phyloP scores from a whole-genome alignment of 2,113 vertebrate genomes.

The Dasypus novemcinctus region DNA sequence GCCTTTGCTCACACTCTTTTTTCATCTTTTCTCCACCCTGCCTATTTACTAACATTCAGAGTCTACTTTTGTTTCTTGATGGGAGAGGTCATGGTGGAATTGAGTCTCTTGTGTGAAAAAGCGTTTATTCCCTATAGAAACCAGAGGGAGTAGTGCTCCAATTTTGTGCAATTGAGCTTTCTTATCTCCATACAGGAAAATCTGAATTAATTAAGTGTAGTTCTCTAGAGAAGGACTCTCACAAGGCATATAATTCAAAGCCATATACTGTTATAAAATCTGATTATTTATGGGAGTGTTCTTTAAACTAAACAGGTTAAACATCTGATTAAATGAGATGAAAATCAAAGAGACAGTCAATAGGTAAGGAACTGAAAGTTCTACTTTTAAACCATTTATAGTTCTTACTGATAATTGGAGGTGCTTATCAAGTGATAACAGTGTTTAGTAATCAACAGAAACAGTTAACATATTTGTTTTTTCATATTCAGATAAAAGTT shows the following conservation, averaged over 20 bases:
- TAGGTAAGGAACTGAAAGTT: neutral
- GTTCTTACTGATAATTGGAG: neutral
- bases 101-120: slow-evolving; percentile 38
- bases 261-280: neutral
- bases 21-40: neutral
- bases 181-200: neutral
- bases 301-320: neutral
- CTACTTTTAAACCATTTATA: neutral
- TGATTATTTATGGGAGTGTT: neutral
- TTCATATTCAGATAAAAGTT: neutral
- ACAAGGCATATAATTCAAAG: neutral
- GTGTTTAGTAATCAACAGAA: neutral
- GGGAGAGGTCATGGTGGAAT: neutral
- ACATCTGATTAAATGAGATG: neutral
- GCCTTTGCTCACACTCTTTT: neutral
- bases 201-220: neutral
- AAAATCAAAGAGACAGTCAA: neutral
- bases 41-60: neutral
- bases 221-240: slow-evolving; percentile 30
- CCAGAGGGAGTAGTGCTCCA: neutral
- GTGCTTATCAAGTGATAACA: neutral
- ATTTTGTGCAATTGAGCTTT: neutral
- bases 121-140: slow-evolving; percentile 24
- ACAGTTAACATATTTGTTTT: neutral
- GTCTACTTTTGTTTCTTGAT: neutral